Conservation (phyloP, 1,140 invertebrate species). For the Drosophila prosaltans region DNA sequence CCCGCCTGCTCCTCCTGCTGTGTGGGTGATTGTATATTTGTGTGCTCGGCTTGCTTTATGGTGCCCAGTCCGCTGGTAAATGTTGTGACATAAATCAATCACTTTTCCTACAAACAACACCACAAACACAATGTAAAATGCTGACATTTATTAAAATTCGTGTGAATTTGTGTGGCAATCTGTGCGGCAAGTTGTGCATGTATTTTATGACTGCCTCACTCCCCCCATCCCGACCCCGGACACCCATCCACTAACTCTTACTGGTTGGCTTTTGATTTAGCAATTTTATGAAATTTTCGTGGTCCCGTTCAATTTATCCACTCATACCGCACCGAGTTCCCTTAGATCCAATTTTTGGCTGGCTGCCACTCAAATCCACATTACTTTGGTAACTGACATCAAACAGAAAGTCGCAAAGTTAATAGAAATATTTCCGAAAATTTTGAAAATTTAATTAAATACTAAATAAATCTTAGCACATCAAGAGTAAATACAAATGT, state of each 20-base stretch:
- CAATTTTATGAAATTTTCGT: constrained; percentile 14
- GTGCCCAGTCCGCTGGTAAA: constrained; percentile 24
- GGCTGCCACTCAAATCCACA: constrained; percentile 8
- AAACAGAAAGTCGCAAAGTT: constrained; percentile 11
- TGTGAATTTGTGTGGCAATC: constrained; percentile 23
- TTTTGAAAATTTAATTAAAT: constrained; percentile 9
- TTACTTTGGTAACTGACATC: constrained; percentile 8
- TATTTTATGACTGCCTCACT: constrained; percentile 20
- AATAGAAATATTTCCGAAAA: constrained; percentile 10
- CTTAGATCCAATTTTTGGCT: not conserved
- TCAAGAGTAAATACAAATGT: constrained; percentile 4
- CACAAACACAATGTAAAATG: constrained; percentile 31
- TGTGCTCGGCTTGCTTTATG: constrained; percentile 4
- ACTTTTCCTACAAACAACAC: constrained; percentile 19
- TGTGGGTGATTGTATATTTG: constrained; percentile 12
- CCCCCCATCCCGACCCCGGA: not conserved
- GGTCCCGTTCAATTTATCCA: constrained; percentile 3
- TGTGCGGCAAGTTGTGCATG: constrained; percentile 16
- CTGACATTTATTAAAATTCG: constrained; percentile 64
- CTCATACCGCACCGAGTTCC: not conserved
- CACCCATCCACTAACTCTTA: not conserved
- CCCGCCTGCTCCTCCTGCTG: not conserved
- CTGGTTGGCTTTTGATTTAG: constrained; percentile 11
- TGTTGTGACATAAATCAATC: constrained; percentile 67
- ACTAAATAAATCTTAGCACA: not conserved